Conservation (phyloP, 2,888 invertebrate species). For the Lithophane semibrunnea region DNA sequence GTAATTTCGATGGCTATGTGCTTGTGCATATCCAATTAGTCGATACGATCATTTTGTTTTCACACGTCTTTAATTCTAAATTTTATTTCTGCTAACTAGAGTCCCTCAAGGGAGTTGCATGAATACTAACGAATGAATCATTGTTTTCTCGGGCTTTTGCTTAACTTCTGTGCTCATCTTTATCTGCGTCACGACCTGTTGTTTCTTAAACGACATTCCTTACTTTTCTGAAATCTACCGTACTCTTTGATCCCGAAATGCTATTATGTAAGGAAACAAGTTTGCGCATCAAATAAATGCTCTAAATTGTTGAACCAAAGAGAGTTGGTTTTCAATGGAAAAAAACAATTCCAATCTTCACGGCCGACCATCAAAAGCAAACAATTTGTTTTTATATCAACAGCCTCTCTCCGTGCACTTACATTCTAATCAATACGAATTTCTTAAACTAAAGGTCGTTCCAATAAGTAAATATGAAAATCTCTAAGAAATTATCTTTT, state of each 20-base stretch:
- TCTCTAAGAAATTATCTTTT: slow-evolving; percentile 16
- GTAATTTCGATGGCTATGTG: background rate
- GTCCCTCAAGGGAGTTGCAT: slow-evolving; percentile 7
- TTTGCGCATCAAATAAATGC: background rate
- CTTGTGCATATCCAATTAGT: background rate
- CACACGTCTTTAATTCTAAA: background rate
- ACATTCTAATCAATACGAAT: slow-evolving; percentile 49
- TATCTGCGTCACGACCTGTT: slow-evolving; percentile 25
- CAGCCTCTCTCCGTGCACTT: slow-evolving; percentile 35
- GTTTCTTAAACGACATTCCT: background rate
- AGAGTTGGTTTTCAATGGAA: slow-evolving; percentile 10
- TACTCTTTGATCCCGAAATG: background rate
- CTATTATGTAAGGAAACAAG: background rate
- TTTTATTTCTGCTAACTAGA: background rate
- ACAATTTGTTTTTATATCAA: background rate
- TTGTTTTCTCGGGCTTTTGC: slow-evolving; percentile 15
- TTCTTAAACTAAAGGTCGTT: slow-evolving; percentile 21
- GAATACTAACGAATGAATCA: slow-evolving; percentile 32
- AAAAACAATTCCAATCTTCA: slow-evolving; percentile 33
- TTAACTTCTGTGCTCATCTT: slow-evolving; percentile 8
- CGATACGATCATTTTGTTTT: background rate
- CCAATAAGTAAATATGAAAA: slow-evolving; percentile 13
- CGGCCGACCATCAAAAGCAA: slow-evolving; percentile 23
- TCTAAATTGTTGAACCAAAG: slow-evolving; percentile 7
- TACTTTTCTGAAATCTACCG: background rate